phyloP scores from a whole-genome alignment of 2,888 invertebrate genomes.

The Terebella lapidaria region DNA sequence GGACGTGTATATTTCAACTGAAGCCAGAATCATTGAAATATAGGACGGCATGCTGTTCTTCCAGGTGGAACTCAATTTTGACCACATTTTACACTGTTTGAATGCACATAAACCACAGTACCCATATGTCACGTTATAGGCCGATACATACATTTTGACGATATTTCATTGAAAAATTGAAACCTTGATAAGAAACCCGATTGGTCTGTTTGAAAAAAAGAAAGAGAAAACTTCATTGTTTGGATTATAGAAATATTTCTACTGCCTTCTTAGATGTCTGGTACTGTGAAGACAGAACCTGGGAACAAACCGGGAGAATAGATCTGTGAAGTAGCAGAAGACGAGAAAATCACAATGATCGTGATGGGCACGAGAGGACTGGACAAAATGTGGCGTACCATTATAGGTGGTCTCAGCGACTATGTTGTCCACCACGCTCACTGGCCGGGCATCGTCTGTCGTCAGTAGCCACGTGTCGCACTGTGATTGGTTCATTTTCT shows the following conservation, averaged over 20 bases:
- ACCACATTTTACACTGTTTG: no score
- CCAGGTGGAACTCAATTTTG: no score
- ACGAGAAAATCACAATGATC: constrained; percentile 25
- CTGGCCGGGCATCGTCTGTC: constrained; percentile 27
- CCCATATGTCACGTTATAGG: no score
- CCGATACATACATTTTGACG: no score
- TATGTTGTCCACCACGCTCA: constrained; percentile 28
- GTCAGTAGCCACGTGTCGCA: constrained; percentile 22
- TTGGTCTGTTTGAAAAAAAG: background rate
- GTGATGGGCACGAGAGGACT: constrained; percentile 28
- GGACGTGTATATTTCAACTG: background rate
- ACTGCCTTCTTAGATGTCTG: constrained; percentile 18
- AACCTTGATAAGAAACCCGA: no score
- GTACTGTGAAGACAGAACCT: constrained; percentile 20
- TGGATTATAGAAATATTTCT: background rate
- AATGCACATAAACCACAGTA: no score
- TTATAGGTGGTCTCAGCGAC: constrained; percentile 28
- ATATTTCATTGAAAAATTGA: no score
- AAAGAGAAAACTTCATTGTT: background rate
- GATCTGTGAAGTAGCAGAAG: constrained; percentile 22
- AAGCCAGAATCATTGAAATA: no score
- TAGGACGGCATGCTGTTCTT: no score
- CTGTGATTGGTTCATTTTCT: no score
- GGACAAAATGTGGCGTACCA: constrained; percentile 27
- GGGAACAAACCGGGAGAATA: constrained; percentile 26